These are phyloP conservation scores for Cardiocondyla obscurior DNA, from an alignment of 1,140 invertebrate genomes.

Conservation along the genomic window DNA sequence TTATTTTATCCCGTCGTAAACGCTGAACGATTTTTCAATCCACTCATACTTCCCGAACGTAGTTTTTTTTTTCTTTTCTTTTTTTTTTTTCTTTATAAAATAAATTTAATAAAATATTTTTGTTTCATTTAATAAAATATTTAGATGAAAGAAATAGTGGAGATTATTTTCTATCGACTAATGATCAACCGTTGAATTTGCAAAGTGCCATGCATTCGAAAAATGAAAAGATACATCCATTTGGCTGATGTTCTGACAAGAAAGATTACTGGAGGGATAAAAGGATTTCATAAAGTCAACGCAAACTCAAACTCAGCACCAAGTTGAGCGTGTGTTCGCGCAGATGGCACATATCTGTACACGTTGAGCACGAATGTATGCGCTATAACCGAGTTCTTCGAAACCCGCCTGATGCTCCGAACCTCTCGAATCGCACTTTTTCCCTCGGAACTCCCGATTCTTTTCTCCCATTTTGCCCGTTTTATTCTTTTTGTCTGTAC, in stretches of 20 bases:
- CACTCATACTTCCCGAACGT: background rate
- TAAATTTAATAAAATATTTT: background rate
- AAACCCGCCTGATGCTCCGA: conserved; percentile 52
- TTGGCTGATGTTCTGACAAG: conserved; percentile 28
- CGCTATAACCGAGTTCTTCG: conserved; percentile 60
- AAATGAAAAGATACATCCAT: conserved; percentile 46
- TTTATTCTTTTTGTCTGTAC: conserved; percentile 38
- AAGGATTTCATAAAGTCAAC: conserved; percentile 62
- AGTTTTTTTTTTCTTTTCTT: background rate
- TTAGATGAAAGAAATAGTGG: background rate
- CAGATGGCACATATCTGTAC: conserved; percentile 15
- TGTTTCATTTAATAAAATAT: background rate
- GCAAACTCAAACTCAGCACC: conserved; percentile 31
- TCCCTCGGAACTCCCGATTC: conserved; percentile 23
- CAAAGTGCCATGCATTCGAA: background rate
- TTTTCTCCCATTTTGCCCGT: conserved; percentile 19
- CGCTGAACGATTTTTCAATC: background rate
- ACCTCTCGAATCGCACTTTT: conserved; percentile 60
- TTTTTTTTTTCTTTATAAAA: background rate
- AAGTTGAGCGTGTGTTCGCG: background rate
- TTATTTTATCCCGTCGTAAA: background rate
- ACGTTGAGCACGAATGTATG: conserved; percentile 42
- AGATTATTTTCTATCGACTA: background rate
- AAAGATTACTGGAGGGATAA: conserved; percentile 57
- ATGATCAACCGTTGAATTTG: background rate